Conservation (phyloP, 2,113 vertebrate genomes). For the Silurus glanis region DNA sequence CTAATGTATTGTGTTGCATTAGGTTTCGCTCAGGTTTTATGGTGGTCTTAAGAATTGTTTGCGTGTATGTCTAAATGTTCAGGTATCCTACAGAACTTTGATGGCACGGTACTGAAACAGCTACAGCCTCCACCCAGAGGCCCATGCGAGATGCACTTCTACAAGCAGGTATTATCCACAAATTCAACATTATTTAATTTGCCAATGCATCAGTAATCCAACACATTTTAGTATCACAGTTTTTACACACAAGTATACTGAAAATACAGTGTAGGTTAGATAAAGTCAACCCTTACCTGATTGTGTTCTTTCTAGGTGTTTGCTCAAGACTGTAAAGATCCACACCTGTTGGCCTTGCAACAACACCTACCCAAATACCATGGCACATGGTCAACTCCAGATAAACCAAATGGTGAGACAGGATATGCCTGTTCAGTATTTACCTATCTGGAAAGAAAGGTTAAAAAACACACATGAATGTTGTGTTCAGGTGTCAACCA, state of each 20-base stretch:
- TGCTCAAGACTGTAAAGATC: constrained; percentile 43
- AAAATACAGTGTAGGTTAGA: background rate
- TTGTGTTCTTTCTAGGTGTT: constrained; percentile 43
- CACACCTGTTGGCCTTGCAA: constrained; percentile 33
- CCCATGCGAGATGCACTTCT: constrained; percentile 91
- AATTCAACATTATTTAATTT: constrained; percentile 36
- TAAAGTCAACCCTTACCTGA: background rate
- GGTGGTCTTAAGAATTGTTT: background rate
- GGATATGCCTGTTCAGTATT: background rate
- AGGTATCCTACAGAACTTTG: constrained; percentile 95
- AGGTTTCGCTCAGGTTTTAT: background rate
- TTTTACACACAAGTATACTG: background rate
- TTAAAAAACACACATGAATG: background rate
- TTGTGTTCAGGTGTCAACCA: background rate
- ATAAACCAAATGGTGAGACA: constrained; percentile 47
- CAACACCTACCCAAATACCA: constrained; percentile 50
- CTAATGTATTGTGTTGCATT: background rate
- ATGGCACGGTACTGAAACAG: constrained; percentile 95
- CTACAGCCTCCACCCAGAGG: constrained; percentile 92
- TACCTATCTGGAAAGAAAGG: background rate
- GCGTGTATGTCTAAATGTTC: background rate
- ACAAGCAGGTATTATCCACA: constrained; percentile 81
- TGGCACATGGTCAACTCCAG: constrained; percentile 42
- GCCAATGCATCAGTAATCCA: background rate
- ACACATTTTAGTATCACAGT: background rate